These are phyloP conservation scores for Unio delphinus DNA, from an alignment of 2,888 invertebrate genomes.

Conservation along the genomic window DNA sequence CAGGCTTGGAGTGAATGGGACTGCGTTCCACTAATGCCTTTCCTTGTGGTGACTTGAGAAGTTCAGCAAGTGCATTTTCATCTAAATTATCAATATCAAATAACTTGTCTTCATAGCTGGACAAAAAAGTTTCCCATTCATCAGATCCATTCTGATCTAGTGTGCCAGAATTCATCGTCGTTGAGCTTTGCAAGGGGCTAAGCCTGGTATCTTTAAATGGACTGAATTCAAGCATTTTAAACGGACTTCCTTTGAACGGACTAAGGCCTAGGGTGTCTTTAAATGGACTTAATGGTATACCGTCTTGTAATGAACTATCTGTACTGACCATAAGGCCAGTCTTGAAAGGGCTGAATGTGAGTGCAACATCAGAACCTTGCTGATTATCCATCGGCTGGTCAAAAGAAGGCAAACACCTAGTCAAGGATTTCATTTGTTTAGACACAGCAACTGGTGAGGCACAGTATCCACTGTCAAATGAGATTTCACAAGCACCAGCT, in stretches of 20 bases:
- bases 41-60: constrained; percentile 43
- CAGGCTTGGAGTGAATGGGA: no score
- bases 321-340: background rate
- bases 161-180: background rate
- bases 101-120: constrained; percentile 53
- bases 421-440: no score
- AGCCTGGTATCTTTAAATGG: constrained; percentile 29
- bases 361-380: constrained; percentile 5
- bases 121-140: constrained; percentile 55
- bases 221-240: constrained; percentile 14
- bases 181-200: constrained; percentile 40
- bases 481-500: constrained; percentile 17
- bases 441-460: constrained; percentile 20
- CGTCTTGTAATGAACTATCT: background rate
- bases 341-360: constrained; percentile 7
- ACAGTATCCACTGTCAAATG: constrained; percentile 51
- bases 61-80: constrained; percentile 40
- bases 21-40: constrained; percentile 32
- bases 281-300: no score
- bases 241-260: no score
- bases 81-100: constrained; percentile 43
- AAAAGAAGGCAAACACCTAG: no score
- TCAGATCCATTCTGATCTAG: constrained; percentile 32
- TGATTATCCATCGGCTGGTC: no score
- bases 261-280: no score